Evolutionary conservation across 2,113 vertebrate genomes (phyloP), one percentile per base, ranked within the genome.

Genomic region (Cyanocitta stelleri): DNA sequence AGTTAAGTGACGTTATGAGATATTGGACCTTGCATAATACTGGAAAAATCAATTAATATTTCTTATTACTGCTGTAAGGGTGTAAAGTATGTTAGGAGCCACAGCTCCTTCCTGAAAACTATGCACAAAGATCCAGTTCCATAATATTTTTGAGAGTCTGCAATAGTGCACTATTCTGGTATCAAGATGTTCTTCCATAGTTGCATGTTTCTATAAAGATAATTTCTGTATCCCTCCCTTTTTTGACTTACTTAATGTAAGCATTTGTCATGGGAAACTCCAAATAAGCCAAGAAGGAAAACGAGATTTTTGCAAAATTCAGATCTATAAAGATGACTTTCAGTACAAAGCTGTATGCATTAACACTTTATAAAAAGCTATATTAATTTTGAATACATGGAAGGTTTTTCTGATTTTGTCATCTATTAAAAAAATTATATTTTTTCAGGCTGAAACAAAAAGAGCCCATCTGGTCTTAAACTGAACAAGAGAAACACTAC

Each of bases 391-490:
- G 15, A 84, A 35, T 56, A 30, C 3, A 20, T 56, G 9, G 10
- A 48, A 37, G 29, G 3, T 35, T 78, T 73, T 68, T 5, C 17
- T 69, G 8, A 0, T 46, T 89, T 82, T 73, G 4, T 46, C 6
- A 33, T 21, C 13, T 44, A 29, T n/a, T 59, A 20, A 48, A 2
- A 73, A 20, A 41, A 39, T 11, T 35, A 3, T 49, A 2, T 0
- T 76, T 84, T 72, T 37, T 7, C 33, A 35, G 13, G 6, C 17
- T 76, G 67, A 54, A 76, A 46, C 11, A 58, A 66, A 66, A 72
- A 43, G 0, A 22, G 1, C 2, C 4, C 1, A 32, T 43, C 20
- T 43, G 5, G 11, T 51, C 30, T 37, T 41, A 10, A 74, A 51
- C 18, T 55, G 32, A 91, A 76, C 9, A 33, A 43, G 7, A 54